A percentile compares a stretch with the other conserved stretches of the same genome.
Conservation (phyloP, 2,113 vertebrate species). For the Labrus mixtus region DNA sequence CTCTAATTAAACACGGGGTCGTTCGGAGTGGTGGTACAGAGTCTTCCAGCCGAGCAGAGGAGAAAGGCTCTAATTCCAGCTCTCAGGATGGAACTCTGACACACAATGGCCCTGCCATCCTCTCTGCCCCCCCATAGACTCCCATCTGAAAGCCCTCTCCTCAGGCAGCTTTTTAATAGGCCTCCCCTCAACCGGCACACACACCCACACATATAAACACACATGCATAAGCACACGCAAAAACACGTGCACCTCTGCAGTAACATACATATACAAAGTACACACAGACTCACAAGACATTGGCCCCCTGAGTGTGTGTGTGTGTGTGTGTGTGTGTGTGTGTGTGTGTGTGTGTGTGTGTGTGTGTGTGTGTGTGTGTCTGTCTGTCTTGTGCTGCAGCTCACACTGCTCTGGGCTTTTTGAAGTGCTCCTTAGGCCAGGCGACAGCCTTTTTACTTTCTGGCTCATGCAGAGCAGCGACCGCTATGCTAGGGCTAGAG, state of each 20-base stretch:
- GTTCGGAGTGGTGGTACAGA: slow-evolving; percentile 61
- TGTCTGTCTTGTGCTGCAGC: slow-evolving; percentile 62
- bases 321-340: too few species aligned
- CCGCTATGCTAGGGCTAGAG: slow-evolving; percentile 51
- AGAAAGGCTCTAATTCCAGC: slow-evolving; percentile 87
- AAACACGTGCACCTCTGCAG: slow-evolving; percentile 38
- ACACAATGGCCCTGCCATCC: slow-evolving; percentile 80
- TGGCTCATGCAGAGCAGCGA: slow-evolving; percentile 62
- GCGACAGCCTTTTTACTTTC: slow-evolving; percentile 71
- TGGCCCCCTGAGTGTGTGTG: slow-evolving; percentile 38
- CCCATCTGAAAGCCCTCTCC: slow-evolving; percentile 80
- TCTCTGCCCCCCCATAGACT: slow-evolving; percentile 72
- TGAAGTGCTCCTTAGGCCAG: slow-evolving; percentile 75
- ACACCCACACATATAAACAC: slow-evolving; percentile 38
- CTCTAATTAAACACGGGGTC: slow-evolving; percentile 80
- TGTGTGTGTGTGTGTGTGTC: slow-evolving; percentile 37
- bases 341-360: too few species aligned
- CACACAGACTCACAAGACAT: slow-evolving; percentile 48
- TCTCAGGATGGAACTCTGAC: slow-evolving; percentile 79
- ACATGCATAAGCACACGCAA: slow-evolving; percentile 34
- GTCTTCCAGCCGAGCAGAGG: slow-evolving; percentile 78
- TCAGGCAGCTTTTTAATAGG: slow-evolving; percentile 80
- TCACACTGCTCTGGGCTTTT: slow-evolving; percentile 74
- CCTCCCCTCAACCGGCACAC: slow-evolving; percentile 49
- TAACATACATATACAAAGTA: slow-evolving; percentile 28